phyloP scores from a whole-genome alignment of 2,888 invertebrate genomes.

The Julus scandinavius region DNA sequence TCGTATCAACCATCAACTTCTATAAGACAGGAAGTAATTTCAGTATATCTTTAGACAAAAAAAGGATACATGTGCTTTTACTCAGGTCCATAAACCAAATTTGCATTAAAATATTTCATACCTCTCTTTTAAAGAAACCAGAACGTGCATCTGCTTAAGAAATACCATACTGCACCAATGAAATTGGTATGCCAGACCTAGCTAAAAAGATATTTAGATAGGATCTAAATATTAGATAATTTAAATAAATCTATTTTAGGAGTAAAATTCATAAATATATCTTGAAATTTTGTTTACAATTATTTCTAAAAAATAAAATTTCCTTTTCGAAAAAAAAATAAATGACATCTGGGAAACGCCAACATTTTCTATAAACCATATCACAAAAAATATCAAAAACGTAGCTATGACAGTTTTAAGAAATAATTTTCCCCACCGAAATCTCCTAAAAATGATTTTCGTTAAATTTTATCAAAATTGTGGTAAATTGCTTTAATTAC shows the following conservation, averaged over 20 bases:
- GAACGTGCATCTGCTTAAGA: slow-evolving; percentile 1
- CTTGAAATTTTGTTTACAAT: too few species aligned
- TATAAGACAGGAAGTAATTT: neutral
- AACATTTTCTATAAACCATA: too few species aligned
- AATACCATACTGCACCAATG: neutral
- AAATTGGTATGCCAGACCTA: neutral
- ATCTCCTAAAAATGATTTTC: too few species aligned
- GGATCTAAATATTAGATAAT: neutral
- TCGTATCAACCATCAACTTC: neutral
- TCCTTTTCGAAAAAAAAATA: too few species aligned
- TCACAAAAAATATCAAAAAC: too few species aligned
- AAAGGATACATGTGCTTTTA: neutral
- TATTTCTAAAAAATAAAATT: too few species aligned
- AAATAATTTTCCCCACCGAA: too few species aligned
- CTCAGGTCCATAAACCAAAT: slow-evolving; percentile 7
- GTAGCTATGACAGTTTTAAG: too few species aligned
- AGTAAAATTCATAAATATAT: neutral
- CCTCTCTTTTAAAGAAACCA: neutral
- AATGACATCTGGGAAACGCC: too few species aligned
- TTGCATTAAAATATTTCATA: neutral
- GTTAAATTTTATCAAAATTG: too few species aligned
- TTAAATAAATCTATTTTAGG: neutral
- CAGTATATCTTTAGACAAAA: slow-evolving; percentile 8
- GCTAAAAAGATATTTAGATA: neutral
- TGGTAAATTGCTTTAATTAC: too few species aligned